Conservation (phyloP, 2,113 vertebrate species). For the Apaloderma vittatum region DNA sequence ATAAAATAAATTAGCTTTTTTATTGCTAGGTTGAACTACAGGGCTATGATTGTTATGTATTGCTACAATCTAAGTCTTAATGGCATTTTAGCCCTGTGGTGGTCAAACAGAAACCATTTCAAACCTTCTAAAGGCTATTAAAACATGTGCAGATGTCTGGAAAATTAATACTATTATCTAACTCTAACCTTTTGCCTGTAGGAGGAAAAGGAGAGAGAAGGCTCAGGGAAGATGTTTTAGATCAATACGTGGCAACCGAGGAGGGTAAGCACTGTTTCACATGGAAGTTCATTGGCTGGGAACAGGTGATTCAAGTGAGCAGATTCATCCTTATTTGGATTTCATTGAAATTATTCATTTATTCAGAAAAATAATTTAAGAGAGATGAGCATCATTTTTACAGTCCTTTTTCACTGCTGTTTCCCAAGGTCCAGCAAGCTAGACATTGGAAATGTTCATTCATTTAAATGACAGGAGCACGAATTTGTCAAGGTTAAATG, state of each 20-base stretch:
- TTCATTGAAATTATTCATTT: slow-evolving; percentile 48
- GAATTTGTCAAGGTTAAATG: slow-evolving; percentile 66
- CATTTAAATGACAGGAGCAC: slow-evolving; percentile 43
- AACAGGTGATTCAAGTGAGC: neutral
- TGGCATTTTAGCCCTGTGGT: slow-evolving; percentile 82
- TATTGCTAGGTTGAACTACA: slow-evolving; percentile 67
- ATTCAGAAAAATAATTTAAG: slow-evolving; percentile 54
- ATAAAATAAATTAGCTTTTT: slow-evolving; percentile 79
- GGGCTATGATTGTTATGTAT: slow-evolving; percentile 77
- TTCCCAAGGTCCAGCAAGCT: slow-evolving; percentile 47
- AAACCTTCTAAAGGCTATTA: slow-evolving; percentile 82
- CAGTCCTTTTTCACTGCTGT: slow-evolving; percentile 32
- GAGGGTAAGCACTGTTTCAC: slow-evolving; percentile 57
- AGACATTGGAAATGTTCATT: slow-evolving; percentile 28
- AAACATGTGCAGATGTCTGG: slow-evolving; percentile 84
- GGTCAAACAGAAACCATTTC: slow-evolving; percentile 78
- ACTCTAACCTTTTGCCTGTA: slow-evolving; percentile 79
- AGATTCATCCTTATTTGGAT: slow-evolving; percentile 52
- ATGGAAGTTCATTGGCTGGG: slow-evolving; percentile 21
- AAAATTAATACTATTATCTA: slow-evolving; percentile 86
- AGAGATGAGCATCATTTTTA: slow-evolving; percentile 32
- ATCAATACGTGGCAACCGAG: slow-evolving; percentile 75
- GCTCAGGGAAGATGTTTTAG: slow-evolving; percentile 69
- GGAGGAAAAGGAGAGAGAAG: slow-evolving; percentile 73
- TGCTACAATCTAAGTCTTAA: slow-evolving; percentile 78